phyloP scores from a whole-genome alignment of 1,140 invertebrate species.

The Ladona fulva region DNA sequence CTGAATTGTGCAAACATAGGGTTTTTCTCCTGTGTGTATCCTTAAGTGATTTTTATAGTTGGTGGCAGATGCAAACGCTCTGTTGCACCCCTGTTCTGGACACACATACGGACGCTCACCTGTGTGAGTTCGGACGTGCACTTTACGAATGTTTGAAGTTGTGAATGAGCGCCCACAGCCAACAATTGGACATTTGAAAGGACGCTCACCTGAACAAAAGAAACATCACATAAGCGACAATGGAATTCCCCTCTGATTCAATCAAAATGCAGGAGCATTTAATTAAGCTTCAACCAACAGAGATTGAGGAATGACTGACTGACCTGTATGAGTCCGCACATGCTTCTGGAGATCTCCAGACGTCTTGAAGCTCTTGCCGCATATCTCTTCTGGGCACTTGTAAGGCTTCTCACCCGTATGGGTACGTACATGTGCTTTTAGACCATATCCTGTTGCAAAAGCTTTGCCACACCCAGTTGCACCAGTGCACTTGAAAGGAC shows the following conservation, averaged over 20 bases:
- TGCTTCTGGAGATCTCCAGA: constrained; percentile 63
- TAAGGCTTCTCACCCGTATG: constrained; percentile 63
- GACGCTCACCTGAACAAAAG: constrained; percentile 45
- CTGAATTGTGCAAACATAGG: constrained; percentile 35
- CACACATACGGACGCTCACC: constrained; percentile 28
- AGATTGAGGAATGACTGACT: constrained; percentile 13
- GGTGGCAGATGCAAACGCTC: neutral
- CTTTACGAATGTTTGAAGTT: constrained; percentile 64
- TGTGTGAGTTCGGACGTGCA: constrained; percentile 70
- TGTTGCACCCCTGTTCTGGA: constrained; percentile 36
- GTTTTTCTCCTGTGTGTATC: constrained; percentile 28
- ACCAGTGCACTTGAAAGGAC: constrained; percentile 50
- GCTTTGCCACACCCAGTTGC: constrained; percentile 48
- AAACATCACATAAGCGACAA: neutral
- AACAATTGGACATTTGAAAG: constrained; percentile 53
- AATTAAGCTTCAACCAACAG: constrained; percentile 13
- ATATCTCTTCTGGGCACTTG: constrained; percentile 45
- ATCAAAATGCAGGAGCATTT: neutral
- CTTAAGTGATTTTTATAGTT: constrained; percentile 27
- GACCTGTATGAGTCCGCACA: constrained; percentile 57
- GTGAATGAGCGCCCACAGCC: constrained; percentile 60
- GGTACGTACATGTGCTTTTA: constrained; percentile 56
- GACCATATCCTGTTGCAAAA: constrained; percentile 58
- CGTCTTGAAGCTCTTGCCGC: constrained; percentile 55
- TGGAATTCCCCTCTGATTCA: neutral